Conservation (phyloP, 2,797 vertebrate genomes). For the Pitangus sulphuratus region DNA sequence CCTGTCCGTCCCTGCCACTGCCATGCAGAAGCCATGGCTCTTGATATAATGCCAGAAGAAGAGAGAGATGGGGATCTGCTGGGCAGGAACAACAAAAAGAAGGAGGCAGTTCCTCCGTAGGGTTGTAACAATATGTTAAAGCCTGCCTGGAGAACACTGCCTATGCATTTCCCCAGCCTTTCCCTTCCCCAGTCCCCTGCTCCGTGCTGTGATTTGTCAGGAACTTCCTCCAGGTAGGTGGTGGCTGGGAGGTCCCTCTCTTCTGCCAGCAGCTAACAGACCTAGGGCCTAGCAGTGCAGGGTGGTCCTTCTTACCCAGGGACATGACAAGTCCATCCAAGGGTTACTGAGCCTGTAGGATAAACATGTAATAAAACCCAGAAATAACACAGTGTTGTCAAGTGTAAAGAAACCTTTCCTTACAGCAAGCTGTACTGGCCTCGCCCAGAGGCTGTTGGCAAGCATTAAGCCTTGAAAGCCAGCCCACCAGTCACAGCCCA, state of each 20-base stretch:
- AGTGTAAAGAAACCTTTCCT: not conserved
- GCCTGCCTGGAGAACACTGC: not conserved
- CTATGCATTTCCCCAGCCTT: not conserved
- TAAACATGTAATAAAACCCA: not conserved
- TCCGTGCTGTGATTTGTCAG: not conserved
- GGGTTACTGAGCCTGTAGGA: not conserved
- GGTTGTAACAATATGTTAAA: not conserved
- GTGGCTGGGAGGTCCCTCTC: not conserved
- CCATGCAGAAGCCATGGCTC: not conserved
- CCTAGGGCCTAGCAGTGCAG: not conserved
- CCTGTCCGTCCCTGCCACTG: fast-evolving
- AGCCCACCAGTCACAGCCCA: not conserved
- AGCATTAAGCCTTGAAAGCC: not conserved
- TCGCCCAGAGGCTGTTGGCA: not conserved
- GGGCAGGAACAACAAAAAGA: not conserved
- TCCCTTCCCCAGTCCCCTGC: not conserved
- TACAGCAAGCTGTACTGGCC: not conserved
- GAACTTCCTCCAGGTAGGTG: not conserved
- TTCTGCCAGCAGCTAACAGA: not conserved
- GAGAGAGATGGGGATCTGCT: not conserved
- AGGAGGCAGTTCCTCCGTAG: not conserved
- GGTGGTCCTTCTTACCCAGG: not conserved
- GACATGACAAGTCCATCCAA: fast-evolving
- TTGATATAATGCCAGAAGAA: not conserved
- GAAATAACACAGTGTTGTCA: not conserved